Evolutionary conservation across 2,888 invertebrate genomes (phyloP).

Genomic region (Polyploca ridens): DNA sequence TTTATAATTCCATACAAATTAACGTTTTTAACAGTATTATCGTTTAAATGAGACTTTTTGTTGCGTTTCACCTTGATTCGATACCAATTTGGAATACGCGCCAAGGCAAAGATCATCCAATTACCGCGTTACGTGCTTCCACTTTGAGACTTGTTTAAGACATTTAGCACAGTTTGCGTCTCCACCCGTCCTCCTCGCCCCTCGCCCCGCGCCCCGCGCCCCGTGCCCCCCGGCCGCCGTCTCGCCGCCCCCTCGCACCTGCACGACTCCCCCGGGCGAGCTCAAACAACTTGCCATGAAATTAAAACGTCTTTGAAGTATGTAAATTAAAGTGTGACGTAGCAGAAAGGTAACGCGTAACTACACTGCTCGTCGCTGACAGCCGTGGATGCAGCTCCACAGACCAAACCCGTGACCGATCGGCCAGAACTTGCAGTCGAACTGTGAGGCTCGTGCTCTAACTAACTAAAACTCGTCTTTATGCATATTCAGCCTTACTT

Average conservation of each 20-base stretch:
- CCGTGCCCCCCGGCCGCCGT: neutral
- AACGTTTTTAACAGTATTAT: neutral
- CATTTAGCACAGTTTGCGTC: slow-evolving; percentile 22
- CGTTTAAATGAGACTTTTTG: neutral
- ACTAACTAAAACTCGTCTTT: too few species aligned
- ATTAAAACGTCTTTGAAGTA: slow-evolving; percentile 46
- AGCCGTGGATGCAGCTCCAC: neutral
- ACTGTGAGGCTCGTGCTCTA: neutral
- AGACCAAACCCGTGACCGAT: neutral
- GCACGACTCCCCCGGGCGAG: slow-evolving; percentile 22
- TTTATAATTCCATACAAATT: neutral
- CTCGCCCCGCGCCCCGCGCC: slow-evolving; percentile 13
- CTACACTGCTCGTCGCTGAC: slow-evolving; percentile 11
- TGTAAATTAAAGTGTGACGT: slow-evolving; percentile 43
- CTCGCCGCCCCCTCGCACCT: slow-evolving; percentile 17
- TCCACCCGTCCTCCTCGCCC: slow-evolving; percentile 1
- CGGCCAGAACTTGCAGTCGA: neutral
- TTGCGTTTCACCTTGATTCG: neutral
- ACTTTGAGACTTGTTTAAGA: slow-evolving; percentile 26
- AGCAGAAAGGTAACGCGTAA: slow-evolving; percentile 22
- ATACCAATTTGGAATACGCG: slow-evolving; percentile 14
- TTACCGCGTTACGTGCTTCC: slow-evolving; percentile 23
- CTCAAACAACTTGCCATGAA: slow-evolving; percentile 39
- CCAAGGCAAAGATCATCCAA: slow-evolving; percentile 27
- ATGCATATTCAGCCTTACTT: neutral